Evolutionary conservation across 1,140 invertebrate genomes (phyloP), one percentile per base, ranked within the genome.

Genomic region (Drosophila eugracilis): DNA sequence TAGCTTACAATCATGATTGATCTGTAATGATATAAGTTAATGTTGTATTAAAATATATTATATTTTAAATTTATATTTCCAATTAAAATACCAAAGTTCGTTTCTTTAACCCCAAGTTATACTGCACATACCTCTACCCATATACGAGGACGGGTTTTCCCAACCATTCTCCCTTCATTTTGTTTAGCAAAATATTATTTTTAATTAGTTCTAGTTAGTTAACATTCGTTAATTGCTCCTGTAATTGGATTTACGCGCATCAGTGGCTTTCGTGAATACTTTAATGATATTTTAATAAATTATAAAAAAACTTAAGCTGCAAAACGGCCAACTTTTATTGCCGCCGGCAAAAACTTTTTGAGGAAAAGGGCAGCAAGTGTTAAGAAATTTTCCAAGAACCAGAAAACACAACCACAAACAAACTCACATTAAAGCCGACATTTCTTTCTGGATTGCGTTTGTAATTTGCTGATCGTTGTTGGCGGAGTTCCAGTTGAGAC

Each of bases 161-260:
- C 19, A n/a, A 15, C 17, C 17, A n/a, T 10, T 32, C 19, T 70
- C 36, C 57, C 30, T 39, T 36, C 54, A 72, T 84, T 79, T 84
- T 85, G 66, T 81, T 80, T 67, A 85, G 70, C 72, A 44, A 88
- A 78, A 67, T 86, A 83, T 88, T 85, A 88, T 78, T 89, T 88
- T 88, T 83, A 83, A 88, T 88, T 88, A 88, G 83, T 88, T 88
- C 75, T 88, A 88, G 75, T 88, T 88, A 88, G 84, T 88, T 88
- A 72, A 81, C 66, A 36, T 76, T 88, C 59, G 83, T 88, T 88
- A 88, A 88, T 88, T 88, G 78, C 83, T 88, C 75, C 83, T 78
- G 78, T 88, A 88, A 88, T 88, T 88, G 83, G 83, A 88, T 88
- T 88, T 75, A 77, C 66, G 60, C 76, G 83, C 83, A 57, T 78